Percentiles rank a stretch among this genome's conserved stretches.
Conservation (phyloP, 2,888 invertebrate genomes). For the Hydroisotoma schaefferi region DNA sequence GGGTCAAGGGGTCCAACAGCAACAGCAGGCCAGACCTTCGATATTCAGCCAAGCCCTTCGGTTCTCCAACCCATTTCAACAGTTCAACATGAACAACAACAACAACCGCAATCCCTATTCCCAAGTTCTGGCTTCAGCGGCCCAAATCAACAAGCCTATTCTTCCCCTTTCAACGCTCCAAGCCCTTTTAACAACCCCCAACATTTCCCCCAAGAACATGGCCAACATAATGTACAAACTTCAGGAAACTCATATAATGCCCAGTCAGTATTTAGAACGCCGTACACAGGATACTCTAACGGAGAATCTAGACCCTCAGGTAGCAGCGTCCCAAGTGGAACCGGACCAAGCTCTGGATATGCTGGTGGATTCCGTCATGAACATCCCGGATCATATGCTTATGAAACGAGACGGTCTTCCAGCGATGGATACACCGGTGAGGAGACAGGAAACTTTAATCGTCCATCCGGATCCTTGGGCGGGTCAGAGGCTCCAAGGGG, state of each 20-base stretch:
- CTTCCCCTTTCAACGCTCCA: conserved; percentile 47
- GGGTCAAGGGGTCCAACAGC: neutral
- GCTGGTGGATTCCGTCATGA: conserved; percentile 38
- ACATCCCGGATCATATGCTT: conserved; percentile 34
- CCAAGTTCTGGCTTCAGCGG: neutral
- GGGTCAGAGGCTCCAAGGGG: conserved; percentile 17
- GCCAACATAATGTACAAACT: conserved; percentile 42
- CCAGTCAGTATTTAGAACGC: conserved; percentile 27
- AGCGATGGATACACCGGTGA: conserved; percentile 34
- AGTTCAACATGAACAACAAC: neutral
- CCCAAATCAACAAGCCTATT: conserved; percentile 29
- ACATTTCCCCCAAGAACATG: conserved; percentile 40
- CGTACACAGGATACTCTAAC: conserved; percentile 23
- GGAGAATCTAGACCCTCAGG: conserved; percentile 9
- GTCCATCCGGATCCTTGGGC: conserved; percentile 41
- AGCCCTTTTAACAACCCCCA: conserved; percentile 45
- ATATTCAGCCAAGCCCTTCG: neutral
- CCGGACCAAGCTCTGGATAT: conserved; percentile 39
- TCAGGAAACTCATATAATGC: conserved; percentile 44
- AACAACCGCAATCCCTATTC: conserved; percentile 2
- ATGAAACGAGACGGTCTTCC: conserved; percentile 27
- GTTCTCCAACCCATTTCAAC: neutral
- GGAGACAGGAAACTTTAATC: conserved; percentile 45
- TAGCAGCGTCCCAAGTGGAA: conserved; percentile 19
- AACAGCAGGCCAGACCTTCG: neutral